These are phyloP conservation scores for Notothenia rossii DNA, from an alignment of 2,113 vertebrate genomes.

Conservation along the genomic window DNA sequence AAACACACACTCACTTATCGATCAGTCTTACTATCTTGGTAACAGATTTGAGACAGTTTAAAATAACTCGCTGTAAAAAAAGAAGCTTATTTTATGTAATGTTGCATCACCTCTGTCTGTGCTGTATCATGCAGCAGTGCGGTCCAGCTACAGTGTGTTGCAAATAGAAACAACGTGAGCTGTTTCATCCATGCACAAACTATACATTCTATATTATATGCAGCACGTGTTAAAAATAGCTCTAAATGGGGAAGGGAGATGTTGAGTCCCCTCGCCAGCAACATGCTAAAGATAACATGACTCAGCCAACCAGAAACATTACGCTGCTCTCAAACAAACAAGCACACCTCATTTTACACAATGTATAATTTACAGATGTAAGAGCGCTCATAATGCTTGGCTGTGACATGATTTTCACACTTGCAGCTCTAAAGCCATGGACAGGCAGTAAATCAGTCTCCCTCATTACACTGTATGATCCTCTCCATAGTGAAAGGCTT, in stretches of 20 bases:
- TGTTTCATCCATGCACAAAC: conserved; percentile 57
- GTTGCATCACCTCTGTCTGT: conserved; percentile 28
- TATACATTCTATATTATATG: conserved; percentile 66
- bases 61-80: conserved; percentile 42
- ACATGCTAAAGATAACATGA: conserved; percentile 67
- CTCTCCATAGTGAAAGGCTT: conserved; percentile 36
- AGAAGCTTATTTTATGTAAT: conserved; percentile 2
- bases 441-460: conserved; percentile 50
- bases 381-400: conserved; percentile 51
- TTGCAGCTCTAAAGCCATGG: conserved; percentile 41
- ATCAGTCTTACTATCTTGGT: conserved; percentile 30
- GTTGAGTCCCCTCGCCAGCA: conserved; percentile 39
- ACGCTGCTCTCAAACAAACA: conserved; percentile 62
- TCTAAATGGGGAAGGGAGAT: conserved; percentile 58
- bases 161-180: conserved; percentile 63
- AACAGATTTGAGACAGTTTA: conserved; percentile 25
- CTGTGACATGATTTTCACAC: conserved; percentile 62
- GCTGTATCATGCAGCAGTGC: conserved; percentile 22
- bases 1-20: conserved; percentile 21
- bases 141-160: conserved; percentile 39
- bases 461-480: conserved; percentile 34
- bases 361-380: conserved; percentile 70
- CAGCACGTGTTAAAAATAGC: conserved; percentile 70
- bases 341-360: conserved; percentile 51
- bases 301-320: conserved; percentile 44